A percentile compares a stretch with the other conserved stretches of the same genome.
phyloP scores from a whole-genome alignment of 2,113 vertebrate genomes.

The Perca flavescens region DNA sequence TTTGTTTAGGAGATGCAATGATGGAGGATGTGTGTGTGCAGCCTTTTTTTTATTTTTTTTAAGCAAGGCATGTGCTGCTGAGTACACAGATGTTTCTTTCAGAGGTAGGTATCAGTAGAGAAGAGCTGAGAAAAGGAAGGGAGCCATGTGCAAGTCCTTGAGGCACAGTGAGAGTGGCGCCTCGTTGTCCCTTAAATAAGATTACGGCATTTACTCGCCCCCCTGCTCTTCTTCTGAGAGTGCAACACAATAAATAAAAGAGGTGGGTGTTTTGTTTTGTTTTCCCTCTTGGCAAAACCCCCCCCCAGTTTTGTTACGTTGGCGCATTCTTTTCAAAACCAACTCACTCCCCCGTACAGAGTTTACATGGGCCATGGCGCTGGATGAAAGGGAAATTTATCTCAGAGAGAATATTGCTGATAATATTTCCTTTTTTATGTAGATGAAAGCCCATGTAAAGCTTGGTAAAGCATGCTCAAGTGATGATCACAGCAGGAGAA shows the following conservation, averaged over 20 bases:
- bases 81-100: conserved; percentile 78
- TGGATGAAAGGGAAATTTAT: conserved; percentile 51
- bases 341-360: conserved; percentile 47
- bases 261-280: conserved; percentile 47
- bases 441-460: conserved; percentile 53
- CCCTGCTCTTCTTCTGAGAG: conserved; percentile 58
- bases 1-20: conserved; percentile 31
- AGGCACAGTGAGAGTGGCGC: conserved; percentile 63
- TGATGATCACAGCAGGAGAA: conserved; percentile 34
- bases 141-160: conserved; percentile 71
- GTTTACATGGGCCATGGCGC: conserved; percentile 46
- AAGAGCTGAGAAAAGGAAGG: conserved; percentile 50
- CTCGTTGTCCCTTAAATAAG: conserved; percentile 69
- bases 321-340: conserved; percentile 45
- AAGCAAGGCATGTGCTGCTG: conserved; percentile 29
- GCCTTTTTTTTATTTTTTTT: not conserved
- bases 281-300: conserved; percentile 16
- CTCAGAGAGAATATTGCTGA: conserved; percentile 30
- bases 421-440: conserved; percentile 52
- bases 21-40: conserved; percentile 16
- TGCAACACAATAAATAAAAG: conserved; percentile 65
- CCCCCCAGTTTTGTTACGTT: conserved; percentile 43
- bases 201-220: conserved; percentile 70
- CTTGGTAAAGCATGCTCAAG: conserved; percentile 28
- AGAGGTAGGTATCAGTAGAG: conserved; percentile 38